These are phyloP conservation scores for Asbolus verrucosus DNA, from an alignment of 1,140 invertebrate genomes.

Conservation along the genomic window DNA sequence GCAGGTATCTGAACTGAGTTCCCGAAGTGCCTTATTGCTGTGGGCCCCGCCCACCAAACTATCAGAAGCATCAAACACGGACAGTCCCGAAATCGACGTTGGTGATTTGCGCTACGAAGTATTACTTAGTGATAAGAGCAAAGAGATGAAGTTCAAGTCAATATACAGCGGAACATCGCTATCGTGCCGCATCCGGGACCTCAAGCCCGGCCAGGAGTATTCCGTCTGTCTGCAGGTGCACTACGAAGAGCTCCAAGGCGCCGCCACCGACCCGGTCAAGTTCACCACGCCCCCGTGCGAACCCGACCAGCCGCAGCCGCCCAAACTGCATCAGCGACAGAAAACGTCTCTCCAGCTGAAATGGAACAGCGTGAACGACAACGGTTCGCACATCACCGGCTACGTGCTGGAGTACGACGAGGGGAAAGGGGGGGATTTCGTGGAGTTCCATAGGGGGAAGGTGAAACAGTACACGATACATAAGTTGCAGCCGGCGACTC, in stretches of 20 bases:
- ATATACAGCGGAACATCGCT: conserved; percentile 81
- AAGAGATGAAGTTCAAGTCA: conserved; percentile 82
- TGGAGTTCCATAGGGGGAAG: conserved; percentile 76
- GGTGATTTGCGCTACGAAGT: conserved; percentile 81
- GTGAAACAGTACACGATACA: conserved; percentile 78
- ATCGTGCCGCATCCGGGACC: conserved; percentile 78
- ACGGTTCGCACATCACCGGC: conserved; percentile 81
- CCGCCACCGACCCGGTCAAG: conserved; percentile 67
- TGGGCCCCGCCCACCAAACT: conserved; percentile 77
- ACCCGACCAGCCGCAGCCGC: conserved; percentile 72
- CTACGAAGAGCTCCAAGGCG: conserved; percentile 67
- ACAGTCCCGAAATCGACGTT: conserved; percentile 64
- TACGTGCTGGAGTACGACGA: conserved; percentile 86
- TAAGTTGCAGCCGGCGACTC: conserved; percentile 79
- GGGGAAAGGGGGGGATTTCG: conserved; percentile 75
- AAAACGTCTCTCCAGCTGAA: conserved; percentile 74
- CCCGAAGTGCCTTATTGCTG: conserved; percentile 81
- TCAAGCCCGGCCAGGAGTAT: conserved; percentile 86
- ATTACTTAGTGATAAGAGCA: conserved; percentile 79
- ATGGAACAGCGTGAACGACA: conserved; percentile 78
- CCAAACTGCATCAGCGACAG: conserved; percentile 71
- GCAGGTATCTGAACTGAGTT: conserved; percentile 82
- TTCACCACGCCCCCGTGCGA: conserved; percentile 77
- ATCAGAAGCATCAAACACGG: conserved; percentile 68
- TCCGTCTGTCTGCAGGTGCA: conserved; percentile 77